phyloP scores from a whole-genome alignment of 1,140 invertebrate species.

The Cotesia vestalis region DNA sequence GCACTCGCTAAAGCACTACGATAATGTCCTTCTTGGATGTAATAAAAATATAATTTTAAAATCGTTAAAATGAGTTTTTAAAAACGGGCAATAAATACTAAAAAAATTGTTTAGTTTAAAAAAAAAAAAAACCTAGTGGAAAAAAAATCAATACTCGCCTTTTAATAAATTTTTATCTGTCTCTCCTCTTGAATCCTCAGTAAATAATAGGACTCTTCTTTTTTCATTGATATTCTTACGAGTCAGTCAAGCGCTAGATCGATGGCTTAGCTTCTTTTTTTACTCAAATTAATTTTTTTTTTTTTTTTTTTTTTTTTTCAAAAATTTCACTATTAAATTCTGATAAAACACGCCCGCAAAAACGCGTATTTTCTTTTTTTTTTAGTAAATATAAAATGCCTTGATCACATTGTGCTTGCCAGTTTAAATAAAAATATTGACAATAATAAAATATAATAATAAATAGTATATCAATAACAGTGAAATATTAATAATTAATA shows the following conservation, averaged over 20 bases:
- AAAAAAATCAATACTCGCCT: conserved; percentile 55
- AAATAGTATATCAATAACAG: no score
- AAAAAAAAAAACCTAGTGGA: no score
- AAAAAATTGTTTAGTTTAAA: no score
- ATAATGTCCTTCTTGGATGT: neutral
- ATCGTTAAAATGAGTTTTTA: neutral
- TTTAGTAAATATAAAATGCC: no score
- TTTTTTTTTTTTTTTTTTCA: no score
- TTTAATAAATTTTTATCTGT: conserved; percentile 24
- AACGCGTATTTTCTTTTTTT: no score
- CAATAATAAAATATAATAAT: no score
- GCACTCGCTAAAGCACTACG: neutral
- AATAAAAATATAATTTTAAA: neutral
- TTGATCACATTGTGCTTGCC: no score
- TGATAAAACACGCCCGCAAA: no score
- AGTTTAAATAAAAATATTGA: no score
- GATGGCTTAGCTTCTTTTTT: neutral
- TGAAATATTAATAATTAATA: no score
- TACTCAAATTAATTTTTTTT: neutral
- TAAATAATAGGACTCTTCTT: conserved; percentile 1
- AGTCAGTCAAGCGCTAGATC: conserved; percentile 1
- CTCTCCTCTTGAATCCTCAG: conserved; percentile 14
- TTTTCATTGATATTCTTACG: neutral
- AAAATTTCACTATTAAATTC: no score
- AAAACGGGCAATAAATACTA: neutral